Conservation (phyloP, 2,113 vertebrate species). For the Poicephalus meyeri region DNA sequence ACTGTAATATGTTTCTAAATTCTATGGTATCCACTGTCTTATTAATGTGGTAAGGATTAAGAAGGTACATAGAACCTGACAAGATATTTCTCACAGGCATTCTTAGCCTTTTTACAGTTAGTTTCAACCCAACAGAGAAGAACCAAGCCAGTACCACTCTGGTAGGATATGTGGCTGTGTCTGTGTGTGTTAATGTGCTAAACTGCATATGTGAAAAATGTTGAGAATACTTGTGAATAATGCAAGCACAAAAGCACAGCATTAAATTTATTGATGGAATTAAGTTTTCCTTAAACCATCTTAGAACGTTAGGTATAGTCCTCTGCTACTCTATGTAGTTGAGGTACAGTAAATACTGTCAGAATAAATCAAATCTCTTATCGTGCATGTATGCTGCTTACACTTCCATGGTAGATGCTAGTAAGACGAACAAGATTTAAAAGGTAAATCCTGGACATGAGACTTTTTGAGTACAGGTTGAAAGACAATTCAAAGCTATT, state of each 20-base stretch:
- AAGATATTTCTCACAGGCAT: not conserved
- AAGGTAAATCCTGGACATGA: not conserved
- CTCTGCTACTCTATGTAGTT: not conserved
- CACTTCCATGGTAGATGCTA: not conserved
- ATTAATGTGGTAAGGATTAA: not conserved
- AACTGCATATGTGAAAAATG: not conserved
- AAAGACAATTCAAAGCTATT: not conserved
- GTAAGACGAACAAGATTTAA: not conserved
- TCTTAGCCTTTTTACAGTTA: not conserved
- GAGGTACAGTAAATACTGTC: not conserved
- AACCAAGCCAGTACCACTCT: not conserved
- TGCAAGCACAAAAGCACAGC: not conserved
- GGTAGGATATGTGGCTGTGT: not conserved
- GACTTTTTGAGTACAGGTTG: not conserved
- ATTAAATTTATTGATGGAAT: not conserved
- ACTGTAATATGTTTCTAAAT: not conserved
- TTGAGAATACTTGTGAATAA: not conserved
- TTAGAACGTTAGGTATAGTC: not conserved
- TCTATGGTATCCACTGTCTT: not conserved
- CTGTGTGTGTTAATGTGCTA: not conserved
- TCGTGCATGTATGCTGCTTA: not conserved
- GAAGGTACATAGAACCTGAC: not conserved
- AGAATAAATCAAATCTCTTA: not conserved
- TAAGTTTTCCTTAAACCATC: not conserved
- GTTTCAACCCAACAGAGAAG: not conserved